Evolutionary conservation across 2,888 invertebrate genomes (phyloP).

Genomic region (Lampropteryx suffumata): DNA sequence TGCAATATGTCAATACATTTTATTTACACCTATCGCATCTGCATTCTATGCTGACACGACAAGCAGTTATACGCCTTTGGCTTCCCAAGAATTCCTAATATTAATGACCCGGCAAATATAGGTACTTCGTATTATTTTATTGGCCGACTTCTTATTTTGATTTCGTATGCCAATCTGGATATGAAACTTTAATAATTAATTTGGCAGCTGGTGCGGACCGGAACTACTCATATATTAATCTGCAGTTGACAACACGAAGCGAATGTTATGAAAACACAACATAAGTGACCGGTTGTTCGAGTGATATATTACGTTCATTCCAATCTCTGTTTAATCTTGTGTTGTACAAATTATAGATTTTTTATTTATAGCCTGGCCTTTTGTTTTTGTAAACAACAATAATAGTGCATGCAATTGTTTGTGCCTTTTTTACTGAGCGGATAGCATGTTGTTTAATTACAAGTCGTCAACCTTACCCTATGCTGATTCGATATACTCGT

Average conservation of each 20-base stretch:
- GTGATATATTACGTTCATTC: constrained; percentile 41
- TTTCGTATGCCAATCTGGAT: constrained; percentile 27
- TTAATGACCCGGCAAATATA: constrained; percentile 7
- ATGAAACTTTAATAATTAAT: constrained; percentile 37
- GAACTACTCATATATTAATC: constrained; percentile 55
- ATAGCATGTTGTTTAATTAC: background rate
- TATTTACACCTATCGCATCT: constrained; percentile 9
- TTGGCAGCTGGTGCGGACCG: constrained; percentile 51
- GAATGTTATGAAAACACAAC: constrained; percentile 36
- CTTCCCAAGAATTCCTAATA: constrained; percentile 10
- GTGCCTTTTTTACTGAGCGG: background rate
- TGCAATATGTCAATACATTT: constrained; percentile 14
- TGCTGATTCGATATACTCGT: too few relatives aligned
- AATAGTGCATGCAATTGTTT: constrained; percentile 11
- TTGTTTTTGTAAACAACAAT: constrained; percentile 23
- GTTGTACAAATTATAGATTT: constrained; percentile 13
- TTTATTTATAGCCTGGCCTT: constrained; percentile 5
- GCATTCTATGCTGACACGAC: background rate
- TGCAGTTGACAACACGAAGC: constrained; percentile 54
- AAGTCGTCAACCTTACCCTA: too few relatives aligned
- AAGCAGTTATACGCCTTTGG: background rate
- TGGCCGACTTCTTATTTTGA: constrained; percentile 14
- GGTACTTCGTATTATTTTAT: constrained; percentile 6
- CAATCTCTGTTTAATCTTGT: constrained; percentile 18
- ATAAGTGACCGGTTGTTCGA: constrained; percentile 41